Conservation (phyloP, 1,140 invertebrate species). For the Saxidomus purpurata region DNA sequence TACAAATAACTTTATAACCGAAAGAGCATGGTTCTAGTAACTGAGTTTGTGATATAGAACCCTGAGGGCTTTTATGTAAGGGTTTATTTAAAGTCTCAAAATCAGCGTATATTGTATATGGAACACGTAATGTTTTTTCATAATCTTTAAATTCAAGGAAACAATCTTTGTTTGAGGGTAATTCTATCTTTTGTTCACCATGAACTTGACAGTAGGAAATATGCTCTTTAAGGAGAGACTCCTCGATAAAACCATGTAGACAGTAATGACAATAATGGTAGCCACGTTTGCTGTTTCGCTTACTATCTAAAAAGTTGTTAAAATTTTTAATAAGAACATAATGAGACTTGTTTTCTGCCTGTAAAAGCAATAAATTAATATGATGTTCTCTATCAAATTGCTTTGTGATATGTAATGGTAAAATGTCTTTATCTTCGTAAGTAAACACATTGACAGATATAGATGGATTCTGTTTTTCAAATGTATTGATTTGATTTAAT, state of each 20-base stretch:
- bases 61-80: background rate
- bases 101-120: slow-evolving; percentile 57
- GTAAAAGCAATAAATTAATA: slow-evolving; percentile 55
- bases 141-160: slow-evolving; percentile 59
- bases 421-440: slow-evolving; percentile 29
- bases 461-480: slow-evolving; percentile 57
- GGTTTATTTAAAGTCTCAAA: slow-evolving; percentile 64
- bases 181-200: slow-evolving; percentile 52
- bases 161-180: slow-evolving; percentile 30
- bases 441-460: slow-evolving; percentile 55
- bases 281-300: background rate
- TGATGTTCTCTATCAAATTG: background rate
- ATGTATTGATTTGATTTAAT: slow-evolving; percentile 43
- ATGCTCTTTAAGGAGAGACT: slow-evolving; percentile 30
- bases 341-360: slow-evolving; percentile 44
- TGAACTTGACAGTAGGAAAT: slow-evolving; percentile 53
- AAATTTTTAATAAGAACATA: slow-evolving; percentile 48
- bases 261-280: slow-evolving; percentile 33
- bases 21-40: slow-evolving; percentile 58
- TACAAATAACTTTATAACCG: slow-evolving; percentile 56
- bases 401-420: slow-evolving; percentile 45
- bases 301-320: background rate
- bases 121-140: slow-evolving; percentile 54
- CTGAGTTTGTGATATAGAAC: slow-evolving; percentile 31
- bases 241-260: slow-evolving; percentile 46